These are phyloP conservation scores for Euura lappo DNA, from an alignment of 1,140 invertebrate genomes.

Conservation along the genomic window DNA sequence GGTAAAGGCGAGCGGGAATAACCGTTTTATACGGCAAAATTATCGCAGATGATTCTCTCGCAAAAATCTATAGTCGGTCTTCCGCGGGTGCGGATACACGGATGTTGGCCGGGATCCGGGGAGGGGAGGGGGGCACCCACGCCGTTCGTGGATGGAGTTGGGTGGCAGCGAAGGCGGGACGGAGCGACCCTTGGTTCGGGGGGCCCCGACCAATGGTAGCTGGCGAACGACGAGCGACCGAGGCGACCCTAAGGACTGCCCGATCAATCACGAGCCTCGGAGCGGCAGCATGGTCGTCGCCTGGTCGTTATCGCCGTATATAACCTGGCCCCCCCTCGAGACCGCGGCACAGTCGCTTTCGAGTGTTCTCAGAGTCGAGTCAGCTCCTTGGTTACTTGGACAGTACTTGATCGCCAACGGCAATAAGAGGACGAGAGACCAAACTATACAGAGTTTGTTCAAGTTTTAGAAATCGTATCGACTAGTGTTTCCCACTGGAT, in stretches of 20 bases:
- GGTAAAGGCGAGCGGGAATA: neutral
- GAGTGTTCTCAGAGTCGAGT: neutral
- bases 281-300: slow-evolving; percentile 2
- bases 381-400: neutral
- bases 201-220: neutral
- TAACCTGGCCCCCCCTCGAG: neutral
- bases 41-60: slow-evolving; percentile 6
- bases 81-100: neutral
- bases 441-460: no score
- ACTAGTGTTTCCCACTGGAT: no score
- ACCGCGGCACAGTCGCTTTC: neutral
- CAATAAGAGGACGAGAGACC: no score
- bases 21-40: slow-evolving; percentile 4
- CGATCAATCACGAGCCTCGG: neutral
- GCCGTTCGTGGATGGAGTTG: neutral
- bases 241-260: neutral
- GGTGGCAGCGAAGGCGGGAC: neutral
- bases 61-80: neutral
- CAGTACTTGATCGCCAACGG: no score
- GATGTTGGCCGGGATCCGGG: neutral
- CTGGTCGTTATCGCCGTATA: slow-evolving; percentile 6
- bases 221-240: neutral
- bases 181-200: neutral
- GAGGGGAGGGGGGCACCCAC: neutral
- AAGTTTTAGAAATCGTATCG: no score